phyloP scores from a whole-genome alignment of 2,113 vertebrate genomes.

The Aramus guarauna region DNA sequence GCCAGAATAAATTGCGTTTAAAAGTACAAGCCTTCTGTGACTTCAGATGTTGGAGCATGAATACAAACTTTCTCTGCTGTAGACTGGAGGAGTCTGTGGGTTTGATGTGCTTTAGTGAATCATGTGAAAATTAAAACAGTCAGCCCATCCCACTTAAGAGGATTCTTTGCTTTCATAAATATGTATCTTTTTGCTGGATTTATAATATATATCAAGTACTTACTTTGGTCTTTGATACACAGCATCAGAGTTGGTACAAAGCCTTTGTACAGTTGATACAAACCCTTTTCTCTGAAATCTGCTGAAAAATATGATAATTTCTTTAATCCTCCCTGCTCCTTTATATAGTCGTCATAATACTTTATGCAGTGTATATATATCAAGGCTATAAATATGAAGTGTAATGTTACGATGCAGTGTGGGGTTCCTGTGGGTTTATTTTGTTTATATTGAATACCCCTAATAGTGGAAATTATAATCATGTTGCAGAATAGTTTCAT shows the following conservation, averaged over 20 bases:
- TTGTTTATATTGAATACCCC: background rate
- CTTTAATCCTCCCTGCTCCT: background rate
- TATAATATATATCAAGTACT: background rate
- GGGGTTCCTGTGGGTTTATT: background rate
- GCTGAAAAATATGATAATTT: background rate
- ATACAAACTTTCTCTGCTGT: slow-evolving; percentile 25
- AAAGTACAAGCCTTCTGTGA: slow-evolving; percentile 38
- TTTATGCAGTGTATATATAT: background rate
- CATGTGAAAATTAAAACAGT: slow-evolving; percentile 38
- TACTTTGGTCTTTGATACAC: background rate
- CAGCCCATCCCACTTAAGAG: background rate
- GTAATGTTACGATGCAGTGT: background rate
- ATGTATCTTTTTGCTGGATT: background rate
- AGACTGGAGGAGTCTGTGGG: slow-evolving; percentile 31
- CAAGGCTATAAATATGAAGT: background rate
- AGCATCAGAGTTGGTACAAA: background rate
- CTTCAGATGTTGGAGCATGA: slow-evolving; percentile 24
- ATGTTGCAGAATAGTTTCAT: background rate
- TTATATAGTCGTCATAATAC: background rate
- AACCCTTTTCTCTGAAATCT: background rate
- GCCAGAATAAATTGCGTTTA: slow-evolving; percentile 59
- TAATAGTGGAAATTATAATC: background rate
- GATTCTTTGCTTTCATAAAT: background rate
- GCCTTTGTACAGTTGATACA: background rate
- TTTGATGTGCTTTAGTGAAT: slow-evolving; percentile 49